Evolutionary conservation across 2,113 vertebrate species (phyloP).

Genomic region (Seriola quinqueradiata): DNA sequence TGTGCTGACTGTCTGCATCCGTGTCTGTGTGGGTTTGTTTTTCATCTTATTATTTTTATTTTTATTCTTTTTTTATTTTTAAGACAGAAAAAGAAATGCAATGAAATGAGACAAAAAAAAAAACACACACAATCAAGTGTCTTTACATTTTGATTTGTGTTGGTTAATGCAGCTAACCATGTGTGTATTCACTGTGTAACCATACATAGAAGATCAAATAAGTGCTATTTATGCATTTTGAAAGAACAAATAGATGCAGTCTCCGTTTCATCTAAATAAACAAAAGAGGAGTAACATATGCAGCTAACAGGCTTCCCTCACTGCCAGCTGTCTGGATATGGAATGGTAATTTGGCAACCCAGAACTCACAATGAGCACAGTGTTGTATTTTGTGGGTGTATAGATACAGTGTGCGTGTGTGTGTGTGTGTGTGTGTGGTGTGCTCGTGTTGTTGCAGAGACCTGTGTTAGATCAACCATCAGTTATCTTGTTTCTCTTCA

Average conservation of each 20-base stretch:
- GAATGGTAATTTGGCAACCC: conserved; percentile 37
- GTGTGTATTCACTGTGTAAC: not conserved
- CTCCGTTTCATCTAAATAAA: conserved; percentile 44
- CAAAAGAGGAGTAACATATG: conserved; percentile 53
- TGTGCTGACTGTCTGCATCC: no score
- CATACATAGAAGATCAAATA: conserved; percentile 8
- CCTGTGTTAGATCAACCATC: not conserved
- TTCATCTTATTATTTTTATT: no score
- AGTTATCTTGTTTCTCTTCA: no score
- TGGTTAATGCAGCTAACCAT: not conserved
- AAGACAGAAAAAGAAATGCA: not conserved
- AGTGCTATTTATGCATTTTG: conserved; percentile 29
- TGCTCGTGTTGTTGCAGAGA: not conserved
- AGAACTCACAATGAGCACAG: conserved; percentile 5
- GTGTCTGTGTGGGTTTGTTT: not conserved
- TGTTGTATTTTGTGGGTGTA: not conserved
- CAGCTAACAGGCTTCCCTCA: conserved; percentile 48
- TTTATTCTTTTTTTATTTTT: no score
- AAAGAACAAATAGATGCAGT: conserved; percentile 48
- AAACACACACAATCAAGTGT: not conserved
- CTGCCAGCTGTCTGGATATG: conserved; percentile 52
- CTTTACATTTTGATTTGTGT: conserved; percentile 1
- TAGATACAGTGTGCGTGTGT: not conserved
- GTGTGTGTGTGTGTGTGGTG: conserved; percentile 8
- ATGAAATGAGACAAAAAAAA: conserved; percentile 22